phyloP scores from a whole-genome alignment of 2,113 vertebrate genomes.

The Hystrix cristata region DNA sequence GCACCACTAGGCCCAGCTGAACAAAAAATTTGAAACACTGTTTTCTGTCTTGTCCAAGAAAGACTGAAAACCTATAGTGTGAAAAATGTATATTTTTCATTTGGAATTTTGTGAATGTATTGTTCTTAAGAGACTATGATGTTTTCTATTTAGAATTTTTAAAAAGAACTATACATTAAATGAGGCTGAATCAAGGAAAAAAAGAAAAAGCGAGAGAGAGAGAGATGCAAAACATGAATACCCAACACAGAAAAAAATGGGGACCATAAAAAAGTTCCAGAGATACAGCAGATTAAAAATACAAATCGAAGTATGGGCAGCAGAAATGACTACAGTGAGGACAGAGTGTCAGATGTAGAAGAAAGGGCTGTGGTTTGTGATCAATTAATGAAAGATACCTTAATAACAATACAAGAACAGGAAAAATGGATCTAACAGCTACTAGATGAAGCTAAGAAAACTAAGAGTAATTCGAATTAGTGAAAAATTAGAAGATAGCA shows the following conservation, averaged over 20 bases:
- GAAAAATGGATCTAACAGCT: not conserved
- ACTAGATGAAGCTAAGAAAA: not conserved
- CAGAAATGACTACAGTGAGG: not conserved
- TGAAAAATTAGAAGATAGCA: not conserved
- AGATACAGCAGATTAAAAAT: not conserved
- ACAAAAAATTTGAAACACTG: not conserved
- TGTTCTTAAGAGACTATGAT: conserved; percentile 29
- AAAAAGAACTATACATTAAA: conserved; percentile 16
- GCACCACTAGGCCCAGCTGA: not conserved
- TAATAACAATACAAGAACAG: too few species aligned
- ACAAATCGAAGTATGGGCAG: not conserved
- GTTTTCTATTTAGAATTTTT: conserved; percentile 25
- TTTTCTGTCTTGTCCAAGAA: conserved; percentile 40
- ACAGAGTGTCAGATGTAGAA: too few species aligned
- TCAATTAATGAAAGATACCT: too few species aligned
- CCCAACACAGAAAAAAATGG: not conserved
- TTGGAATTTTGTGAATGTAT: conserved; percentile 53
- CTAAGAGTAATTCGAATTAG: not conserved
- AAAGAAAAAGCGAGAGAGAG: not conserved
- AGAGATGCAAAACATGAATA: not conserved
- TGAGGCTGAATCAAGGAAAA: conserved; percentile 47
- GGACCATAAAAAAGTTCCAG: not conserved
- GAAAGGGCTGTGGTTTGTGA: too few species aligned
- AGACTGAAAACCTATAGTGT: not conserved
- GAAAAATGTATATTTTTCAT: not conserved